Evolutionary conservation across 2,797 vertebrate species (phyloP), one percentile per base, ranked within the genome.

Genomic region (Pelobates cultripes): DNA sequence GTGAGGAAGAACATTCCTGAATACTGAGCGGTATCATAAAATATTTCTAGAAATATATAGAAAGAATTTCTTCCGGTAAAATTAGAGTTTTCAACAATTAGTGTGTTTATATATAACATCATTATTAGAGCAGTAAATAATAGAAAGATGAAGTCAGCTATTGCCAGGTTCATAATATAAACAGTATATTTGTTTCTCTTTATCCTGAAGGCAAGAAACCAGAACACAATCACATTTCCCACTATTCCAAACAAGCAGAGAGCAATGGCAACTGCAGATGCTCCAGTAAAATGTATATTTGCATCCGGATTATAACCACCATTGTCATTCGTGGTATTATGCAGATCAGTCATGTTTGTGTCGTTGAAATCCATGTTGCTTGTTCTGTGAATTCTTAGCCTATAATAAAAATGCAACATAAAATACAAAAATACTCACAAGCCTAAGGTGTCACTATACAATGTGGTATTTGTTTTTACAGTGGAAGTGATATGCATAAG

Each of bases 161-260:
- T 75, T 0, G 86, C 77, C 82, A 88, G 82, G 77, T 88, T 83
- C 10, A 88, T 87, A 5, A 84, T 71, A 7, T 88, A 86, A 13
- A 70, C 0, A 0, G 85, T 81, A 17, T 89, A 73, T 41, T 83
- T 83, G 17, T 85, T 86, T 55, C 73, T 86, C 67, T 3, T 9
- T 47, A 86, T 9, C 71, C 10, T 86, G 10, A 86, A 15, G 57
- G 77, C 61, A 0, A 88, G 85, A 60, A 75, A 69, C 88, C 88
- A 86, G 57, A 89, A 85, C 3, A 88, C 55, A 3, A 85, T 76
- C 4, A 55, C 15, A 0, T 86, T 87, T 28, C 86, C 88, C 43
- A 5, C 10, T 68, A 84, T 73, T 8, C 86, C 88, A 47, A 74
- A 8, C 3, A 78, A 28, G 8, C 47, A 78, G 40, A 83, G n/a